Conservation (phyloP, 2,113 vertebrate species). For the Perognathus longimembris region DNA sequence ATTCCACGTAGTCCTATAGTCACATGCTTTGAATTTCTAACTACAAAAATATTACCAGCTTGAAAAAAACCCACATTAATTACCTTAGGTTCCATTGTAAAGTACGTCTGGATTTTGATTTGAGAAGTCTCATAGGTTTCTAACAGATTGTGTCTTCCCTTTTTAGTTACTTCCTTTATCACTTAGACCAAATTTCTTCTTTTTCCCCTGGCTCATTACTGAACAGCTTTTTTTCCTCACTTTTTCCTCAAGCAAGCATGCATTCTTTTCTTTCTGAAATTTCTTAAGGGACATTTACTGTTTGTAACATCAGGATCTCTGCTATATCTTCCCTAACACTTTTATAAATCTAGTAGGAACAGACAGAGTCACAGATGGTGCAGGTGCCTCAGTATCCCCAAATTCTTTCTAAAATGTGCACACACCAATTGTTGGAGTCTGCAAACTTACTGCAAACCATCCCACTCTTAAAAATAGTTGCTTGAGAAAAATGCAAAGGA, state of each 20-base stretch:
- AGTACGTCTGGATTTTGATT: not conserved
- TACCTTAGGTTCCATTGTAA: slow-evolving; percentile 1
- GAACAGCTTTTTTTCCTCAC: slow-evolving; percentile 42
- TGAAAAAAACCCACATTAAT: slow-evolving; percentile 14
- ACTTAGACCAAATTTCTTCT: slow-evolving; percentile 53
- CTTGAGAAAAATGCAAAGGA: slow-evolving; percentile 40
- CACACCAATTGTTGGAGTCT: not conserved
- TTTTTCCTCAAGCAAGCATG: slow-evolving; percentile 59
- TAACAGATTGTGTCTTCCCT: not conserved
- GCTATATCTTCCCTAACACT: slow-evolving; percentile 18
- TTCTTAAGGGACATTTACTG: slow-evolving; percentile 55
- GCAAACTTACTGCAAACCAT: not conserved
- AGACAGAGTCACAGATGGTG: slow-evolving; percentile 46
- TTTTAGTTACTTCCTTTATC: slow-evolving; percentile 11
- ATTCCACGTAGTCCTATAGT: not conserved
- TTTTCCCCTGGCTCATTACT: slow-evolving; percentile 36
- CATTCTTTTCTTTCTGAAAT: slow-evolving; percentile 30
- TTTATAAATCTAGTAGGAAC: slow-evolving; percentile 38
- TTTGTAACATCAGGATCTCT: slow-evolving; percentile 18
- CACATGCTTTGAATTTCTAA: slow-evolving; percentile 31
- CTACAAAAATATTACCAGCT: not conserved
- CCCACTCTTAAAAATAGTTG: not conserved
- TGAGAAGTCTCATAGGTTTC: not conserved
- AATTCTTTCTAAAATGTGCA: slow-evolving; percentile 8
- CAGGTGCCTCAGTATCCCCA: not conserved